phyloP scores from a whole-genome alignment of 2,888 invertebrate species.

The Corbicula japonica region DNA sequence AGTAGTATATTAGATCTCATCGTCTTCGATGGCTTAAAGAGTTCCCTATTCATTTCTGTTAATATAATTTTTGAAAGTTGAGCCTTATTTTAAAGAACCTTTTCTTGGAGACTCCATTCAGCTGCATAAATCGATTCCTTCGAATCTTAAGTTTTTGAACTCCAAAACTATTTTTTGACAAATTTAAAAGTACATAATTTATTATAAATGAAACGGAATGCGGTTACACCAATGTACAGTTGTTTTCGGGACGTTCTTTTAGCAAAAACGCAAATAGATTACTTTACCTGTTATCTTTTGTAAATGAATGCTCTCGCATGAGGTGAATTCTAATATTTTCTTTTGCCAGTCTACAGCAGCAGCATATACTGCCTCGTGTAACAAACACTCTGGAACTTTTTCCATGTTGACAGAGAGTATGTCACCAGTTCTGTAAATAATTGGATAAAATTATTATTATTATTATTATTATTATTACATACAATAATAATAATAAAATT shows the following conservation, averaged over 20 bases:
- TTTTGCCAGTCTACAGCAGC: slow-evolving; percentile 28
- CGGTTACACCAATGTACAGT: neutral
- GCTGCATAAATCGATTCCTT: too few species aligned
- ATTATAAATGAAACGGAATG: neutral
- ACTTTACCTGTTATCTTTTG: slow-evolving; percentile 31
- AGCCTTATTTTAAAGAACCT: too few species aligned
- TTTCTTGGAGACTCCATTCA: too few species aligned
- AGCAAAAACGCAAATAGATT: neutral
- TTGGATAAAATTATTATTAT: too few species aligned
- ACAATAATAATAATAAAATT: too few species aligned
- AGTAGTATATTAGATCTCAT: too few species aligned
- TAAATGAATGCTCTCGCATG: slow-evolving; percentile 40
- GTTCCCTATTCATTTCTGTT: too few species aligned
- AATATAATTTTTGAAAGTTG: too few species aligned
- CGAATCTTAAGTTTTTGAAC: slow-evolving; percentile 5
- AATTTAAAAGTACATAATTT: neutral
- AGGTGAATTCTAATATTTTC: slow-evolving; percentile 36
- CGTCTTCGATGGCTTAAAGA: too few species aligned
- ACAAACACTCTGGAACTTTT: slow-evolving; percentile 43
- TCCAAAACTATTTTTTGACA: neutral
- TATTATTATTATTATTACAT: too few species aligned
- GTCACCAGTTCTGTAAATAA: slow-evolving; percentile 43
- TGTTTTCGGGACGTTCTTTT: neutral
- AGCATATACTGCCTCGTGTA: slow-evolving; percentile 26
- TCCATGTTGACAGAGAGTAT: slow-evolving; percentile 33